Conservation (phyloP, 2,797 vertebrate genomes). For the Syngnathus rostellatus region DNA sequence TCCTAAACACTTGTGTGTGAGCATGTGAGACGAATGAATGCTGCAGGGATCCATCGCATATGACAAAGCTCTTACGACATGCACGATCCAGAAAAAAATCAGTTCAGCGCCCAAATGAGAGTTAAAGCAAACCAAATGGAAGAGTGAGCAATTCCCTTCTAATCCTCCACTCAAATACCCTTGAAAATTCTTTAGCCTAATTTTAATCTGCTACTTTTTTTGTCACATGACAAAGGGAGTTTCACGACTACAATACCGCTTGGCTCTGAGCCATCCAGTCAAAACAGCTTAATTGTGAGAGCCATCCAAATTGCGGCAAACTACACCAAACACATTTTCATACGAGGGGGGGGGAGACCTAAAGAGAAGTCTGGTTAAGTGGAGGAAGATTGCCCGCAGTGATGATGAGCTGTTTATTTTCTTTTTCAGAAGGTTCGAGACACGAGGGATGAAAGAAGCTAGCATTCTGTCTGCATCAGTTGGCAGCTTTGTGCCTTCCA, state of each 20-base stretch:
- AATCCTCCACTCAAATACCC: conserved; percentile 34
- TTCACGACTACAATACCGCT: conserved; percentile 33
- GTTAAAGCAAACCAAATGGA: conserved; percentile 25
- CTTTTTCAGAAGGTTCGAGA: conserved; percentile 5
- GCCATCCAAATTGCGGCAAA: conserved; percentile 10
- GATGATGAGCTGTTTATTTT: not conserved
- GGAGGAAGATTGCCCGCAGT: not conserved
- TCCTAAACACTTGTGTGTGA: conserved; percentile 25
- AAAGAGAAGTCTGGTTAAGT: not conserved
- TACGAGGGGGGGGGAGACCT: not conserved
- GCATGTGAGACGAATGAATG: conserved; percentile 17
- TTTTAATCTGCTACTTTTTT: conserved; percentile 37
- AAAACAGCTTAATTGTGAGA: conserved; percentile 41
- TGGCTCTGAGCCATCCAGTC: conserved; percentile 36
- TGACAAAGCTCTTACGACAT: conserved; percentile 22
- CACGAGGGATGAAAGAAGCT: not conserved
- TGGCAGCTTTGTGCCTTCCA: conserved; percentile 49
- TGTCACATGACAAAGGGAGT: conserved; percentile 29
- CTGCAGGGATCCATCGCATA: conserved; percentile 21
- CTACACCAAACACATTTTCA: not conserved
- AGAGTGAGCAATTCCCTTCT: conserved; percentile 20
- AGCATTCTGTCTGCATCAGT: conserved; percentile 34
- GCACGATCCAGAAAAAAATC: conserved; percentile 19
- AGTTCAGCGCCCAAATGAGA: conserved; percentile 23
- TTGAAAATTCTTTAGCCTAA: conserved; percentile 42